Conservation (phyloP, 2,888 invertebrate genomes). For the Germaria angustata region DNA sequence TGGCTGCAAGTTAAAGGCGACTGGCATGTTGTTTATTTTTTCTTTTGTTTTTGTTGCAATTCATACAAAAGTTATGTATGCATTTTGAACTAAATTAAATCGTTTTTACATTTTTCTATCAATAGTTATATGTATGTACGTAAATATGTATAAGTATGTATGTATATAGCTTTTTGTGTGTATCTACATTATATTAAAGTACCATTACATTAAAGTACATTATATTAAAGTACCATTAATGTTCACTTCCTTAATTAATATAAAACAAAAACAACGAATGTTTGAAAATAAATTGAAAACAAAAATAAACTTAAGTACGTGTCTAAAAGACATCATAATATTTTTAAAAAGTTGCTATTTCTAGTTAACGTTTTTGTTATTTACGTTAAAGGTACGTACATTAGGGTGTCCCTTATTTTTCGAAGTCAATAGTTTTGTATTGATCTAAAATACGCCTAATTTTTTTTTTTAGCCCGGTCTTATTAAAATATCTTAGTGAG, state of each 20-base stretch:
- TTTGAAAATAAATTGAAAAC: neutral
- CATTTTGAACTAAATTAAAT: neutral
- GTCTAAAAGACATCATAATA: neutral
- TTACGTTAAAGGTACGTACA: slow-evolving; percentile 3
- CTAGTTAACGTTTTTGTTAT: neutral
- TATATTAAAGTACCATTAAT: slow-evolving; percentile 32
- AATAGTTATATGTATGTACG: neutral
- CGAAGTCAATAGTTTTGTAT: too few species aligned
- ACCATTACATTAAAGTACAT: too few species aligned
- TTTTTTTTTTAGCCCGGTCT: too few species aligned
- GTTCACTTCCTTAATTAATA: slow-evolving; percentile 50
- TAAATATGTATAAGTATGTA: neutral
- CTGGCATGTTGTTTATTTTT: too few species aligned
- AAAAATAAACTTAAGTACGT: neutral
- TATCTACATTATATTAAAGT: neutral
- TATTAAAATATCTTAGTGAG: too few species aligned
- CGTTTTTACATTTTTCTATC: slow-evolving; percentile 1
- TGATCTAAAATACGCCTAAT: too few species aligned
- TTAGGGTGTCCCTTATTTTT: too few species aligned
- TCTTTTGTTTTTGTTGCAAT: neutral
- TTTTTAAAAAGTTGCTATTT: slow-evolving; percentile 19
- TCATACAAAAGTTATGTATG: neutral
- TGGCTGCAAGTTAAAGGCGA: slow-evolving; percentile 2
- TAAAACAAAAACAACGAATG: slow-evolving; percentile 7
- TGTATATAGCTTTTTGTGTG: neutral